A percentile compares a stretch with the other conserved stretches of the same genome.
Conservation (phyloP, 1,140 invertebrate species). For the Camponotus vicinus region DNA sequence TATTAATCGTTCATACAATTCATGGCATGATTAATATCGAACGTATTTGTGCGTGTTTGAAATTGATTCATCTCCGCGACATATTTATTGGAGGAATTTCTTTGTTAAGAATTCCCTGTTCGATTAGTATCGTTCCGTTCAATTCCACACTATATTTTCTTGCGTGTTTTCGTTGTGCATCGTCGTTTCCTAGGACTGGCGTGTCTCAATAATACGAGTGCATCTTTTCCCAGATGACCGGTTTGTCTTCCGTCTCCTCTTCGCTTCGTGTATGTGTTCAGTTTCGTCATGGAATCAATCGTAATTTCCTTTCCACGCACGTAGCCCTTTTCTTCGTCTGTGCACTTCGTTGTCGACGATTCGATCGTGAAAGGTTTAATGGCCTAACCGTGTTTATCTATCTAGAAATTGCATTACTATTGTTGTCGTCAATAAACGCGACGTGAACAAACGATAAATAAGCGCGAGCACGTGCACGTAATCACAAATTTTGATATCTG, state of each 20-base stretch:
- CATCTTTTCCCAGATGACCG: slow-evolving; percentile 1
- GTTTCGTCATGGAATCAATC: slow-evolving; percentile 35
- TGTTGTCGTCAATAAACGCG: slow-evolving; percentile 18
- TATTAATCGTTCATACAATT: too few species aligned
- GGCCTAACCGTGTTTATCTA: slow-evolving; percentile 34
- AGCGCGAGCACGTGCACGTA: slow-evolving; percentile 2
- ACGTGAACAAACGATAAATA: slow-evolving; percentile 10
- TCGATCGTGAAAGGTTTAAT: slow-evolving; percentile 27
- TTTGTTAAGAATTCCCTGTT: neutral
- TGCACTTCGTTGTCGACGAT: neutral
- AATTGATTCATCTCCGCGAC: neutral
- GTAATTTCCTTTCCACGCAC: slow-evolving; percentile 53
- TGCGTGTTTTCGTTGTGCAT: neutral
- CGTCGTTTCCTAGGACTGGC: neutral
- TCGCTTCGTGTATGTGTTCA: neutral
- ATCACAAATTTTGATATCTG: slow-evolving; percentile 14
- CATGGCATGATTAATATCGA: neutral
- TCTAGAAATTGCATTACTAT: slow-evolving; percentile 1
- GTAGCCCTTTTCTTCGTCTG: slow-evolving; percentile 1
- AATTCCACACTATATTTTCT: neutral
- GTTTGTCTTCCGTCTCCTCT: neutral
- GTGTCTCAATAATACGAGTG: slow-evolving; percentile 11
- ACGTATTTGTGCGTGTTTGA: neutral
- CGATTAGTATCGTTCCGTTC: neutral
- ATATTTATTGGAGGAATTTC: neutral